A percentile compares a stretch with the other conserved stretches of the same genome.
phyloP scores from a whole-genome alignment of 2,113 vertebrate genomes.

The Sterrhoptilus dennistouni region DNA sequence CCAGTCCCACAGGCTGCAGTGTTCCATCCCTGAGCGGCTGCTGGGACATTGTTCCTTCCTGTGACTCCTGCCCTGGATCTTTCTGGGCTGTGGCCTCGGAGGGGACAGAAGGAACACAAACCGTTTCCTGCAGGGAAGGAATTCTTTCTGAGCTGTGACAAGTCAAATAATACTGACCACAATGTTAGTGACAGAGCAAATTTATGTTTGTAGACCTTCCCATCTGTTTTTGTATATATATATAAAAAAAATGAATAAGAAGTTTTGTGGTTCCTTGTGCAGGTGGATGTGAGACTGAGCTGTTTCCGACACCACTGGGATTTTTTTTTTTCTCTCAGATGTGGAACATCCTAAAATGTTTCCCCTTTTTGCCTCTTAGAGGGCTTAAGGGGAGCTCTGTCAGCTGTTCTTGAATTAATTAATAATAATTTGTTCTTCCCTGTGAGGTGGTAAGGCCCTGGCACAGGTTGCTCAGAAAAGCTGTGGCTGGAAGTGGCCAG shows the following conservation, averaged over 20 bases:
- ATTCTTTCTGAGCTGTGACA: background rate
- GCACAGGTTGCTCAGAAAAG: background rate
- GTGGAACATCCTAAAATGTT: background rate
- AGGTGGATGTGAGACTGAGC: background rate
- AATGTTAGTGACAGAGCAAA: background rate
- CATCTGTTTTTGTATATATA: background rate
- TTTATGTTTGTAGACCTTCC: background rate
- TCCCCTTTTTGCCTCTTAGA: background rate
- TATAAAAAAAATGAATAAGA: background rate
- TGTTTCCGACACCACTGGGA: background rate
- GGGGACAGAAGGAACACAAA: background rate
- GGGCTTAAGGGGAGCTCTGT: background rate
- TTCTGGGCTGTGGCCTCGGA: background rate
- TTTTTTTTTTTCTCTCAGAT: background rate
- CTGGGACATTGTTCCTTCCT: background rate
- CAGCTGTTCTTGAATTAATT: background rate
- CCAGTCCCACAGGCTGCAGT: background rate
- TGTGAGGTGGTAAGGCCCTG: background rate
- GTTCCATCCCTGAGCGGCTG: background rate
- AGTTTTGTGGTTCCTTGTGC: background rate
- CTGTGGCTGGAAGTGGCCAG: background rate
- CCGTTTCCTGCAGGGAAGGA: background rate
- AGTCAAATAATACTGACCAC: background rate
- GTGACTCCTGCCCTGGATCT: background rate
- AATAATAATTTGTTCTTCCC: background rate